Evolutionary conservation across 1,140 invertebrate species (phyloP), one percentile per base, ranked within the genome.

Genomic region (Anoplophora glabripennis): DNA sequence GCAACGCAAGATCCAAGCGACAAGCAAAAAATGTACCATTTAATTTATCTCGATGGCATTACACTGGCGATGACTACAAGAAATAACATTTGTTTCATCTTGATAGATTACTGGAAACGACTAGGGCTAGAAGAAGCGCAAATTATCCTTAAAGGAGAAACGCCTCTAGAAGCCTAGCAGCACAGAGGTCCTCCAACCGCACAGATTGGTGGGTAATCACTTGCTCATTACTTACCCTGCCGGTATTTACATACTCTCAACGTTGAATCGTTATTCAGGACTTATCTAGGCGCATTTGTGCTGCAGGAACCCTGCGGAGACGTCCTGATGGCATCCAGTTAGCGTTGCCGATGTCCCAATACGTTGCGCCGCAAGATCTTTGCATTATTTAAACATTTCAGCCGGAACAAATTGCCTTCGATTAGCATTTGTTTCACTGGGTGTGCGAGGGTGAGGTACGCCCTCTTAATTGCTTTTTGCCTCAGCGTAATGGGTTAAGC

Each of bases 121-220:
- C 21, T 28, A 28, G 21, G 5, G 21, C 21, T 28, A 28, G 21
- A 28, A 28, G 5, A 28, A 28, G 21, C 21, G 2, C 3, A 28
- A 28, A 28, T 28, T 28, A 5, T 28, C 21, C 21, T 28, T 28
- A 28, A 28, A 28, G 21, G 3, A 3, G 21, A 28, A 28, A 28
- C 21, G 21, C 5, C 21, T 28, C 21, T 5, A 28, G 21, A 28
- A 28, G 21, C 21, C 21, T 28, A 28, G 21, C 21, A 28, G 2
- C 21, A 28, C 21, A 5, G 21, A 28, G 21, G 21, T 5, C 21
- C 21, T 28, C 3, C 21, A 2, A 28, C 21, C 61, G 42, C 53
- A 58, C 57, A 69, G 67, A 72, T 70, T 71, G 71, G 67, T 69
- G 65, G 69, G 71, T 74, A 74, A 74, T 72, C 72, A 72, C 70